Percentiles rank a stretch among this genome's conserved stretches.
These are phyloP conservation scores for Bellardia bayeri DNA, from an alignment of 2,888 invertebrate genomes.

Conservation along the genomic window DNA sequence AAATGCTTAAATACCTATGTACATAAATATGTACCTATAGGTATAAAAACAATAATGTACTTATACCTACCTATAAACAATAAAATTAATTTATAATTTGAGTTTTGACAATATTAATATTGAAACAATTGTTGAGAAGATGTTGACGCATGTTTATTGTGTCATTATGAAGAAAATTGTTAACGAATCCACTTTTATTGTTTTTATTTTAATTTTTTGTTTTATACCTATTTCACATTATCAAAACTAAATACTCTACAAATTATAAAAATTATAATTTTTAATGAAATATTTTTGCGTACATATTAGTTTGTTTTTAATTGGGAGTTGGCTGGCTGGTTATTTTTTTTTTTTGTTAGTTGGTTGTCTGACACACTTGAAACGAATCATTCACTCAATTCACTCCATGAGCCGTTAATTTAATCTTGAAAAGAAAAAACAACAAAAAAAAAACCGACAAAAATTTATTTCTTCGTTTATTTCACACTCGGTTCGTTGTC, in stretches of 20 bases:
- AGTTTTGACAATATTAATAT: background rate
- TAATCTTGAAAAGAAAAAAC: constrained; percentile 60
- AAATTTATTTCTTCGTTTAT: constrained; percentile 50
- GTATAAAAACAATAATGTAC: background rate
- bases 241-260: background rate
- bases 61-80: background rate
- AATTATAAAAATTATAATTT: constrained; percentile 27
- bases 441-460: constrained; percentile 29
- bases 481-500: constrained; percentile 61
- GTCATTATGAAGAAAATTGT: background rate
- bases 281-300: constrained; percentile 56
- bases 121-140: constrained; percentile 20
- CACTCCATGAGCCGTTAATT: constrained; percentile 60
- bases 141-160: constrained; percentile 26
- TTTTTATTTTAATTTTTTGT: background rate
- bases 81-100: background rate
- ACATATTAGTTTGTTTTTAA: constrained; percentile 68
- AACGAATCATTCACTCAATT: constrained; percentile 63
- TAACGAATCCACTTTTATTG: background rate
- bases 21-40: too few relatives aligned
- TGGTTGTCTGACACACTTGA: constrained; percentile 75
- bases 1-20: background rate
- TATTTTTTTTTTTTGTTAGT: constrained; percentile 65
- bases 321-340: constrained; percentile 79
- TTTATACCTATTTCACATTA: constrained; percentile 18